Conservation (phyloP, 2,888 invertebrate genomes). For the Anthrax anthrax region DNA sequence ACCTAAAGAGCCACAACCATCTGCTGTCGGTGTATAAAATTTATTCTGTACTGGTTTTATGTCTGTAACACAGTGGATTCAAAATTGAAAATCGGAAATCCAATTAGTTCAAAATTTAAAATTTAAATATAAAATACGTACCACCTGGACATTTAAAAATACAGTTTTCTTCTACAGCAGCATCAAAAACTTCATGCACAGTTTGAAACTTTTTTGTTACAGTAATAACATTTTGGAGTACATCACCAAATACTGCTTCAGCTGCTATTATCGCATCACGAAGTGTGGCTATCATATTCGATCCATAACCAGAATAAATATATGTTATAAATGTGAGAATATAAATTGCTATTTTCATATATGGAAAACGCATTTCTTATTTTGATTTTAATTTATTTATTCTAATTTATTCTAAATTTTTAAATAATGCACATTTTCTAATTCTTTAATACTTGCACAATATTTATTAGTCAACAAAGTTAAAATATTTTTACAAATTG, state of each 20-base stretch:
- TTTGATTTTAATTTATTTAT: not conserved
- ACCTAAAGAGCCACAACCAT: conserved; percentile 78
- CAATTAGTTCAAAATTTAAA: too few species aligned
- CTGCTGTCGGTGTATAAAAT: conserved; percentile 56
- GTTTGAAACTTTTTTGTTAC: conserved; percentile 59
- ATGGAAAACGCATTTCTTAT: conserved; percentile 53
- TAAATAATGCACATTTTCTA: not conserved
- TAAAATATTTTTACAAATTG: too few species aligned
- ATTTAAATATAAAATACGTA: conserved; percentile 25
- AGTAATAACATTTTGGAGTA: conserved; percentile 56
- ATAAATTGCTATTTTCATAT: conserved; percentile 61
- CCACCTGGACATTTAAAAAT: conserved; percentile 61
- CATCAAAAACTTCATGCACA: conserved; percentile 68
- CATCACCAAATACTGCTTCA: conserved; percentile 65
- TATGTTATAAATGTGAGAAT: conserved; percentile 61
- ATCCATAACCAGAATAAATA: conserved; percentile 67
- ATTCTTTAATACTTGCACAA: not conserved
- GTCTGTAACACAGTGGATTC: not conserved
- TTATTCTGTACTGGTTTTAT: conserved; percentile 46
- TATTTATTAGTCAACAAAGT: too few species aligned
- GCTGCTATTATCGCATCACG: conserved; percentile 67
- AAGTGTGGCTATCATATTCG: conserved; percentile 54
- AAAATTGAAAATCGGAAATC: too few species aligned
- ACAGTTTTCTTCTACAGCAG: conserved; percentile 73
- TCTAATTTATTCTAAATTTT: not conserved